Percentiles rank a stretch among this genome's conserved stretches.
Conservation (phyloP, 2,113 vertebrate genomes). For the Columba livia region DNA sequence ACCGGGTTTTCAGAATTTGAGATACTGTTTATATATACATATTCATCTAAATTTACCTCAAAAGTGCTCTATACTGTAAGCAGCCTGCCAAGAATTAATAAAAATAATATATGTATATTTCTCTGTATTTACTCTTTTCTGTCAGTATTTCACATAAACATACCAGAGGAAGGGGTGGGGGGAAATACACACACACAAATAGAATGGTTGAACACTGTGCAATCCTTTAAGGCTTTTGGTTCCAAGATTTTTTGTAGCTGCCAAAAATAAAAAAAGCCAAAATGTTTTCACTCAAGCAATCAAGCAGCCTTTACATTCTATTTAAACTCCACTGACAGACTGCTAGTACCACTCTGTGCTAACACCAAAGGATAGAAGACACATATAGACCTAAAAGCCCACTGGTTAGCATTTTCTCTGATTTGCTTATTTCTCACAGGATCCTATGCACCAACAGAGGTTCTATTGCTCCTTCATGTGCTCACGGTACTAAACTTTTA, state of each 20-base stretch:
- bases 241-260: neutral
- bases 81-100: constrained; percentile 65
- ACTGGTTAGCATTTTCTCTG: neutral
- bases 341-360: neutral
- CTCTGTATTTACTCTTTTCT: constrained; percentile 36
- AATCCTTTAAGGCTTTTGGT: constrained; percentile 27
- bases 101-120: constrained; percentile 44
- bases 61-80: constrained; percentile 15
- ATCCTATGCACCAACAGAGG: neutral
- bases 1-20: constrained; percentile 22
- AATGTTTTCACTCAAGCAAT: constrained; percentile 50
- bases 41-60: constrained; percentile 51
- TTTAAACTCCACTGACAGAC: neutral
- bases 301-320: constrained; percentile 17
- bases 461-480: neutral
- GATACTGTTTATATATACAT: constrained; percentile 21
- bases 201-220: neutral
- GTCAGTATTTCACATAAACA: constrained; percentile 55
- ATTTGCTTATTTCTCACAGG: neutral
- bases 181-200: neutral
- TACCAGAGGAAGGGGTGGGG: neutral
- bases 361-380: neutral
- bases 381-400: neutral
- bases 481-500: neutral
- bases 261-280: neutral